A percentile compares a stretch with the other conserved stretches of the same genome.
phyloP scores from a whole-genome alignment of 2,113 vertebrate genomes.

The Lampris megalopsis region DNA sequence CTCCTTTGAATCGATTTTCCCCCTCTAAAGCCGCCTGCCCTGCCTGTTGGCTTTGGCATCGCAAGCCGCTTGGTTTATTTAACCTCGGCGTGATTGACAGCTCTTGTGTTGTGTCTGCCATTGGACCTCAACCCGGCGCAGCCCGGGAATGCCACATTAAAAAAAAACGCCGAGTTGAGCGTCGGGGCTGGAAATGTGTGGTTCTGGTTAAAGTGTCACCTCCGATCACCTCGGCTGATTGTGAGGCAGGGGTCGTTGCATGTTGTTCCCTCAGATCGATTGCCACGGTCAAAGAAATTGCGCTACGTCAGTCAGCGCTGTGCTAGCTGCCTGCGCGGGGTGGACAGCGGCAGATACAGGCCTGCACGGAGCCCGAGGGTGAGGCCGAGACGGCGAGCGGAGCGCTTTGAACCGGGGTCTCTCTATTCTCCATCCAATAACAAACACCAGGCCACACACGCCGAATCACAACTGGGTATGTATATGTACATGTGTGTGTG shows the following conservation, averaged over 20 bases:
- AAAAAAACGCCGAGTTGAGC: slow-evolving; percentile 36
- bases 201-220: slow-evolving; percentile 57
- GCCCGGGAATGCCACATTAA: slow-evolving; percentile 48
- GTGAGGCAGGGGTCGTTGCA: slow-evolving; percentile 39
- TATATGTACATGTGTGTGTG: neutral
- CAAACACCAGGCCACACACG: slow-evolving; percentile 34
- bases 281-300: slow-evolving; percentile 22
- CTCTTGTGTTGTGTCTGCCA: slow-evolving; percentile 64
- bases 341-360: neutral
- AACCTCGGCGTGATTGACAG: slow-evolving; percentile 66
- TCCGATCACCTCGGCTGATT: slow-evolving; percentile 42
- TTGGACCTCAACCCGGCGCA: slow-evolving; percentile 37
- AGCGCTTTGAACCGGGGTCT: slow-evolving; percentile 23
- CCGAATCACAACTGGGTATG: slow-evolving; percentile 1
- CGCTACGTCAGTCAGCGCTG: slow-evolving; percentile 25
- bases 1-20: slow-evolving; percentile 23
- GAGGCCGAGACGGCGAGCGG: slow-evolving; percentile 13
- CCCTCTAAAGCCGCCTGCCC: slow-evolving; percentile 17
- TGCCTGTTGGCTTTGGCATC: slow-evolving; percentile 71
- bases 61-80: slow-evolving; percentile 46
- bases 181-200: slow-evolving; percentile 34
- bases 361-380: neutral
- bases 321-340: slow-evolving; percentile 10
- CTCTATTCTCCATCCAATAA: slow-evolving; percentile 30
- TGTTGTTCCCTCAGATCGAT: slow-evolving; percentile 19